Conservation (phyloP, 2,888 invertebrate species). For the Aspidiotus destructor region DNA sequence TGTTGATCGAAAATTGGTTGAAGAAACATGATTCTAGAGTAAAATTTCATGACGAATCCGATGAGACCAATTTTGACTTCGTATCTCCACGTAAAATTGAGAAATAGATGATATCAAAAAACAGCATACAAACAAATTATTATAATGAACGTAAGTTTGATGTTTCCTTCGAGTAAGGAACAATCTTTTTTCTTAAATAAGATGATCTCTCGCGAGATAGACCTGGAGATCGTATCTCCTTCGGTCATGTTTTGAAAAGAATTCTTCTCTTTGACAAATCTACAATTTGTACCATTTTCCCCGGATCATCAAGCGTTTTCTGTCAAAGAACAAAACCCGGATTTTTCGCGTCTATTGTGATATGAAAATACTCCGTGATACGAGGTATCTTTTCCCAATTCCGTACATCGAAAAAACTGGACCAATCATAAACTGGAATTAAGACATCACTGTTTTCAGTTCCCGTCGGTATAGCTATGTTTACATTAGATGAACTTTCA, state of each 20-base stretch:
- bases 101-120: too few species aligned
- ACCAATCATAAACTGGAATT: background rate
- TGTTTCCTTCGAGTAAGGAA: too few species aligned
- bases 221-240: background rate
- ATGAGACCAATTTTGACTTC: too few species aligned
- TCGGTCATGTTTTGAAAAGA: background rate
- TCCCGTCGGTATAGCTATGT: background rate
- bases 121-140: too few species aligned
- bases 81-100: too few species aligned
- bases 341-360: background rate
- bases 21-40: too few species aligned
- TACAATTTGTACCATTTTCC: background rate
- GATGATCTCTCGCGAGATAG: too few species aligned
- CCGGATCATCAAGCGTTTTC: background rate
- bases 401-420: background rate
- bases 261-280: background rate
- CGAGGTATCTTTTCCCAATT: background rate
- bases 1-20: too few species aligned
- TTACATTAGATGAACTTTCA: background rate
- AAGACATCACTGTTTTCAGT: background rate
- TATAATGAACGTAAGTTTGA: too few species aligned
- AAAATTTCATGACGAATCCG: too few species aligned
- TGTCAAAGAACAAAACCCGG: background rate
- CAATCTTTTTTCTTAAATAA: too few species aligned
- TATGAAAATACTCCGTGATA: background rate